Percentiles rank a stretch among this genome's conserved stretches.
These are phyloP conservation scores for Oreochromis mossambicus DNA, from an alignment of 2,797 vertebrate genomes.

Conservation along the genomic window DNA sequence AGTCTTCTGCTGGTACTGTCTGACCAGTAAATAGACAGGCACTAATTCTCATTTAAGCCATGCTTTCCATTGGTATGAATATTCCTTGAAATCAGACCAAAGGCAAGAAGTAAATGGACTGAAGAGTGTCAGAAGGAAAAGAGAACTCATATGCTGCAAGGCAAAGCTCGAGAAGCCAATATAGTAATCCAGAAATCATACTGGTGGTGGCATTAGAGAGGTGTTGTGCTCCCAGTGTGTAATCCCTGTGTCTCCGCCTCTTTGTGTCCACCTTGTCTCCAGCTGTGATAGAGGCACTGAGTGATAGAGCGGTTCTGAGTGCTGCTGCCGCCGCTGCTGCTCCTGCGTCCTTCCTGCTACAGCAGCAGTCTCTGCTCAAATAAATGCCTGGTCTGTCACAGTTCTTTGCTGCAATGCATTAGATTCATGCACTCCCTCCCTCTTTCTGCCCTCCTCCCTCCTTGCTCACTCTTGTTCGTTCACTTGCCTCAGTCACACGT, in stretches of 20 bases:
- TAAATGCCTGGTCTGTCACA: slow-evolving; percentile 76
- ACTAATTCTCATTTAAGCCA: slow-evolving; percentile 66
- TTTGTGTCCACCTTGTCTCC: slow-evolving; percentile 54
- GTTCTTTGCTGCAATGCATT: slow-evolving; percentile 76
- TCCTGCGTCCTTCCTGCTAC: slow-evolving; percentile 49
- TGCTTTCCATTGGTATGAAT: slow-evolving; percentile 34
- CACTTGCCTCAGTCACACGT: slow-evolving; percentile 74
- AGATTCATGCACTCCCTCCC: slow-evolving; percentile 63
- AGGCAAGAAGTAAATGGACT: slow-evolving; percentile 13
- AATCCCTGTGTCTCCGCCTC: slow-evolving; percentile 43
- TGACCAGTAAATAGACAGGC: slow-evolving; percentile 56
- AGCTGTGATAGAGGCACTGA: slow-evolving; percentile 57
- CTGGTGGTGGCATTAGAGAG: slow-evolving; percentile 36
- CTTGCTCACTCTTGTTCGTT: slow-evolving; percentile 64
- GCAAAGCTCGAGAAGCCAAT: slow-evolving; percentile 33
- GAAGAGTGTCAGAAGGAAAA: slow-evolving; percentile 26
- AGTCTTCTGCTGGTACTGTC: slow-evolving; percentile 51
- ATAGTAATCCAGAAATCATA: slow-evolving; percentile 58
- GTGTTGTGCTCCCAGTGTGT: slow-evolving; percentile 34
- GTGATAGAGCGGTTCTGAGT: slow-evolving; percentile 47
- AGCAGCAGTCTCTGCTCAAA: slow-evolving; percentile 70
- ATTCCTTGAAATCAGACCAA: slow-evolving; percentile 44
- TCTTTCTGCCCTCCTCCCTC: slow-evolving; percentile 47
- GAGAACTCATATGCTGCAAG: slow-evolving; percentile 23
- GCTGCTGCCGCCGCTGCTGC: slow-evolving; percentile 4